A percentile compares a stretch with the other conserved stretches of the same genome.
These are phyloP conservation scores for Syrmaticus mikado DNA, from an alignment of 2,113 vertebrate species.

Conservation along the genomic window DNA sequence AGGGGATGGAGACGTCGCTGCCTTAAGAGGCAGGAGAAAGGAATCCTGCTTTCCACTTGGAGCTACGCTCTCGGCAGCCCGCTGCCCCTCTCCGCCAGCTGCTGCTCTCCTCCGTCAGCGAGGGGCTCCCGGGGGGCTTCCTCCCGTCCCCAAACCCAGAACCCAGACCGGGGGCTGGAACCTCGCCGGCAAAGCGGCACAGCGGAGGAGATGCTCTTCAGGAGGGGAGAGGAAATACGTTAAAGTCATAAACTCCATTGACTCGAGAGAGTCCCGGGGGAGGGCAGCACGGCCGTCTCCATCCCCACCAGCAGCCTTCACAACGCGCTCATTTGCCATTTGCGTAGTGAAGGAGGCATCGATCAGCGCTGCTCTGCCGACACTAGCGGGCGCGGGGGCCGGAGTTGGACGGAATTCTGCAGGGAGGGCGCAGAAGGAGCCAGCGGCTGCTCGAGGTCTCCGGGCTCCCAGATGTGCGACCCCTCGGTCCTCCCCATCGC, in stretches of 20 bases:
- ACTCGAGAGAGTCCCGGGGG: not conserved
- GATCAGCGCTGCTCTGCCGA: not conserved
- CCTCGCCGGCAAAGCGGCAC: not conserved
- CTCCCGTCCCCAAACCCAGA: not conserved
- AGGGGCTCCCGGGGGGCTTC: not conserved
- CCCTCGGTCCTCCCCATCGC: not conserved
- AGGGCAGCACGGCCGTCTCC: not conserved
- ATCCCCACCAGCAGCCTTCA: not conserved
- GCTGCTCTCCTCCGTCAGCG: not conserved
- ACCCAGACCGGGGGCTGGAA: not conserved
- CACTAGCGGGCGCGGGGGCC: not conserved
- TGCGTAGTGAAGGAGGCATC: not conserved
- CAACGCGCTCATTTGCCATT: not conserved
- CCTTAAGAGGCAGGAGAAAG: constrained; percentile 59
- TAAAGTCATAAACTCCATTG: constrained; percentile 38
- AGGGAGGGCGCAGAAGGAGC: accelerated
- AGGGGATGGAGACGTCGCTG: constrained; percentile 56
- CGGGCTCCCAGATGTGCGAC: not conserved
- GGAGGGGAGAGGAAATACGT: constrained; percentile 9
- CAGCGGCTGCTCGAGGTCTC: not conserved
- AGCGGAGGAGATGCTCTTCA: not conserved
- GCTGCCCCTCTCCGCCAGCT: constrained; percentile 4
- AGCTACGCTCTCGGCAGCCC: not conserved
- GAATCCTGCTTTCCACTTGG: not conserved
- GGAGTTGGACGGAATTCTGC: not conserved